Conservation (phyloP, 2,113 vertebrate species). For the Greenwoodochromis staneri region DNA sequence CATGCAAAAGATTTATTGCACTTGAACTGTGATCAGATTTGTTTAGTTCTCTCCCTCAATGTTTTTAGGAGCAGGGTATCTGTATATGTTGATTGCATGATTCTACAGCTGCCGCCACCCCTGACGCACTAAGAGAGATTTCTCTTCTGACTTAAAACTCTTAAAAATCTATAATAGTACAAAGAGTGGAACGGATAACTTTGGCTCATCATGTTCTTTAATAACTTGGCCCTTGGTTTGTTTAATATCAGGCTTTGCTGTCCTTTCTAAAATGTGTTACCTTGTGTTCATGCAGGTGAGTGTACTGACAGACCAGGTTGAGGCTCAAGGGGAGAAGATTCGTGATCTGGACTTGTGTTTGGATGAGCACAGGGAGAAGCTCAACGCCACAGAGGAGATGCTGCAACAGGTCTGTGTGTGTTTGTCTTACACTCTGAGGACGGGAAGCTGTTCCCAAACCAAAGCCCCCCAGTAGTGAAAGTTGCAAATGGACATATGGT, state of each 20-base stretch:
- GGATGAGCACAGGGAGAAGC: constrained; percentile 93
- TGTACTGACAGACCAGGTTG: constrained; percentile 96
- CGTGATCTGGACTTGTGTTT: constrained; percentile 91
- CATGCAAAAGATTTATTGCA: background rate
- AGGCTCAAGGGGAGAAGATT: constrained; percentile 97
- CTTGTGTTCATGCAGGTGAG: constrained; percentile 77
- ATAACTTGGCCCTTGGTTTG: background rate
- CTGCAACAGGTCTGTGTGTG: constrained; percentile 84
- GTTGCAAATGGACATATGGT: background rate
- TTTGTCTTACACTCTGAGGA: background rate
- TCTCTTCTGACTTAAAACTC: background rate
- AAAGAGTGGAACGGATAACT: background rate
- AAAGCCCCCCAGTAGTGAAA: background rate
- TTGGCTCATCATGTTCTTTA: background rate
- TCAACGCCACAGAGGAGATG: constrained; percentile 94
- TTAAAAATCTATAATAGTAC: background rate
- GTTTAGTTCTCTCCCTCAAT: background rate
- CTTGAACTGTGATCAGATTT: background rate
- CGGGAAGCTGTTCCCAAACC: background rate
- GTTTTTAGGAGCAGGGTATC: background rate
- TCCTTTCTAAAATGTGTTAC: background rate
- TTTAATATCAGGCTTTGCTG: background rate
- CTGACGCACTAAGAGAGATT: background rate
- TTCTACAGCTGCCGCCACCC: accelerated
- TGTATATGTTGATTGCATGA: background rate